Evolutionary conservation across 2,113 vertebrate species (phyloP), one percentile per base, ranked within the genome.

Genomic region (Caranx melampygus): DNA sequence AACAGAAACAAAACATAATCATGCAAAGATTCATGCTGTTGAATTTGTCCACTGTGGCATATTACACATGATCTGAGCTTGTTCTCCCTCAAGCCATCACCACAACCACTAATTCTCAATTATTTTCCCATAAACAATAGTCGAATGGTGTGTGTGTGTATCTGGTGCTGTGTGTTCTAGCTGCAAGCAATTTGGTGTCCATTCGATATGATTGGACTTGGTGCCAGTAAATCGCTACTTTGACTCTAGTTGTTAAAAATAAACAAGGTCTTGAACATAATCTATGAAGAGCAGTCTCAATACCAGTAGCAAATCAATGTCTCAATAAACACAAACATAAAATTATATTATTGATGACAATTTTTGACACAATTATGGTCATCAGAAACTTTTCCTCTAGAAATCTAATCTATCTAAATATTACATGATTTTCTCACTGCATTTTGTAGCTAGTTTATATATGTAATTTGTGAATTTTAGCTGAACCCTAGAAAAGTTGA

Each of bases 271-370:
- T 72, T 33, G 0, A 26, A 14, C 44, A 12, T 20, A 55, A 31
- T 34, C 35, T 54, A 34, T 59, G 16, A 63, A 35, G 44, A 59
- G 11, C 54, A 45, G 62, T 42, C 7, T 65, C 26, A 34, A 52
- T 65, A 65, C 16, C 12, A 58, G 34, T 40, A 9, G 37, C 37
- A 62, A 65, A 75, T 35, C 0, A 55, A 16, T 13, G 11, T 61
- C 21, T 72, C 5, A 33, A 5, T 70, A 80, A 55, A 55, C 20
- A 55, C 2, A 55, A 63, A 47, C 11, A 54, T 33, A 62, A 54
- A 47, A 1, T 4, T 63, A 13, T 62, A 55, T 51, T 42, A 14
- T 13, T 47, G 3, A 65, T 58, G 1, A 59, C 20, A 45, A 26
- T 37, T 35, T 60, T 5, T 59, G 8, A 35, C 20, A 16, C 26